Evolutionary conservation across 2,113 vertebrate genomes (phyloP).

Genomic region (Antechinus flavipes): DNA sequence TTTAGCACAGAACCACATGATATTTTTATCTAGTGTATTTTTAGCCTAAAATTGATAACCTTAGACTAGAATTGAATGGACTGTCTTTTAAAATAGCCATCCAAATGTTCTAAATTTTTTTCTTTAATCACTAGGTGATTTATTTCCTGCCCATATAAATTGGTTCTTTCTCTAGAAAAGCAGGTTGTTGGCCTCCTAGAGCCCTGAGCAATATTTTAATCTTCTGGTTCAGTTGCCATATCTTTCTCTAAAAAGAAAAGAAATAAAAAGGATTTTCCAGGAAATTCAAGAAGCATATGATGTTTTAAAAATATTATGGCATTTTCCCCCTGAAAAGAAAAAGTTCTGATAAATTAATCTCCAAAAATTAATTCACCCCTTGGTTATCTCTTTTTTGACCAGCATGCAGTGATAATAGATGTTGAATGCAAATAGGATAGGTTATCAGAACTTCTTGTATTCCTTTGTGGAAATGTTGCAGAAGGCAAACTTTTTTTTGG

Average conservation of each 20-base stretch:
- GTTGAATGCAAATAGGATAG: background rate
- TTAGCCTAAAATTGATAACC: background rate
- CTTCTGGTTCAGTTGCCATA: background rate
- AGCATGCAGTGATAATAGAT: slow-evolving; percentile 14
- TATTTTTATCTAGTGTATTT: background rate
- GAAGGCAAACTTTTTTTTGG: slow-evolving; percentile 50
- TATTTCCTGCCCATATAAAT: slow-evolving; percentile 5
- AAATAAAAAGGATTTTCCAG: background rate
- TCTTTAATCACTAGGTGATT: background rate
- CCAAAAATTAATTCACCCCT: background rate
- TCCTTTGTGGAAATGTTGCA: slow-evolving; percentile 62
- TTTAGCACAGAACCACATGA: background rate
- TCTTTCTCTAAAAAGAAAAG: background rate
- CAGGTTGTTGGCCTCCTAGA: background rate
- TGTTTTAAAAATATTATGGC: background rate
- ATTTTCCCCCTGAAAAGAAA: background rate
- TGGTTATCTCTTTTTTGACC: slow-evolving; percentile 39
- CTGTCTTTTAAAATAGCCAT: slow-evolving; percentile 8
- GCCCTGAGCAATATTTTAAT: background rate
- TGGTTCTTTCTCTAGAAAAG: background rate
- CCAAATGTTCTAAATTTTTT: slow-evolving; percentile 31
- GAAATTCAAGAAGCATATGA: background rate
- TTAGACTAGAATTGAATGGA: background rate
- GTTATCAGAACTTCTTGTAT: background rate
- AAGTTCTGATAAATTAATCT: background rate